phyloP scores from a whole-genome alignment of 1,140 invertebrate species.

The Sycophaga agraensis region DNA sequence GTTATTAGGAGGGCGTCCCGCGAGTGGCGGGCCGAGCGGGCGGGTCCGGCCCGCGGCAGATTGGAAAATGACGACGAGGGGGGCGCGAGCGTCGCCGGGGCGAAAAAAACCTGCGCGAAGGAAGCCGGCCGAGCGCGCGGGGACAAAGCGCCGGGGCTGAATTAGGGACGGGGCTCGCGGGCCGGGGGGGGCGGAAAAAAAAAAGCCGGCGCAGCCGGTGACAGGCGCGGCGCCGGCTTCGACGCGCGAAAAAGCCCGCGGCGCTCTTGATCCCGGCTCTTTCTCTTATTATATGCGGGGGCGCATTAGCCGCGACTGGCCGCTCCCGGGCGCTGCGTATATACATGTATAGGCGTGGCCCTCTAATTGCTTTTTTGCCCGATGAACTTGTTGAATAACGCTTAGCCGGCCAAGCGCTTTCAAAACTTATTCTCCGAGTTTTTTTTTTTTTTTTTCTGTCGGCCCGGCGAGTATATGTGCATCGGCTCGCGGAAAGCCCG shows the following conservation, averaged over 20 bases:
- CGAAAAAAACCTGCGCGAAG: background rate
- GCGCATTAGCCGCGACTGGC: slow-evolving; percentile 5
- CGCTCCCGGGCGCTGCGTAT: no score
- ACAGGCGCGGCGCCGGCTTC: slow-evolving; percentile 1
- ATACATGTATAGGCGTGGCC: no score
- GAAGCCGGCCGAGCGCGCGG: background rate
- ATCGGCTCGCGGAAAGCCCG: background rate
- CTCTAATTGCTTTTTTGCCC: no score
- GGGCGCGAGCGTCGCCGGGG: background rate
- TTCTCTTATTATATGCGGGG: no score
- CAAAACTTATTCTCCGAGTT: no score
- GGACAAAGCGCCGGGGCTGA: background rate
- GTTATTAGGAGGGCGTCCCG: no score
- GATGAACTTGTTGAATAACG: no score
- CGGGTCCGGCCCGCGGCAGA: slow-evolving; percentile 31
- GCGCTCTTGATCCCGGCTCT: no score
- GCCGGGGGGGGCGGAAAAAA: background rate
- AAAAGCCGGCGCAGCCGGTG: slow-evolving; percentile 1
- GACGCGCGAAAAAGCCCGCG: slow-evolving; percentile 28
- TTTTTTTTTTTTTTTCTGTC: background rate
- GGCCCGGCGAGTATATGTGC: background rate
- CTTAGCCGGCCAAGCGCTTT: no score
- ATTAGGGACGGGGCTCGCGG: background rate
- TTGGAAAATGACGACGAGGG: slow-evolving; percentile 10
- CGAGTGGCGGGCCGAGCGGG: background rate